A percentile compares a stretch with the other conserved stretches of the same genome.
These are phyloP conservation scores for Schrankia costaestrigalis DNA, from an alignment of 2,888 invertebrate genomes.

Conservation along the genomic window DNA sequence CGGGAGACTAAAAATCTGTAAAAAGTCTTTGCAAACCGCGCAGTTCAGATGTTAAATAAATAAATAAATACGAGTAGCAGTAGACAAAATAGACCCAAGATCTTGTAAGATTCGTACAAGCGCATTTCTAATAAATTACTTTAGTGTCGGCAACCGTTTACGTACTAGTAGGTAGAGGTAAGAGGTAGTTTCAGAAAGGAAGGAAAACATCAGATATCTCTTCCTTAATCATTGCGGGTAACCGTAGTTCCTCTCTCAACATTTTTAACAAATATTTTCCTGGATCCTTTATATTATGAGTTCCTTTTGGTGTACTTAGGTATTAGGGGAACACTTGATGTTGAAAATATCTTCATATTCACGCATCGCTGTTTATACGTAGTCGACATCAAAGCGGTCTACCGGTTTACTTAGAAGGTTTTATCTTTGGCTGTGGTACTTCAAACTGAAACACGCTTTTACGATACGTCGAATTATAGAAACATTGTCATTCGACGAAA, in stretches of 20 bases:
- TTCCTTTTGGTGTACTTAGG: conserved; percentile 40
- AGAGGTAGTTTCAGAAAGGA: conserved; percentile 33
- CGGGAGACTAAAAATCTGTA: no score
- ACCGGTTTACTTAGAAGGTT: conserved; percentile 27
- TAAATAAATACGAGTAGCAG: no score
- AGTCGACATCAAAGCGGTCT: conserved; percentile 30
- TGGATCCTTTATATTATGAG: conserved; percentile 48
- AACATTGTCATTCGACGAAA: no score
- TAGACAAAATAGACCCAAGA: no score
- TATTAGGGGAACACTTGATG: conserved; percentile 39
- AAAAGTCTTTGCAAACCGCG: no score
- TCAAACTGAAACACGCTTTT: no score
- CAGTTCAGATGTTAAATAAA: no score
- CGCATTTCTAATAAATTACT: no score
- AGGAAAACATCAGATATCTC: conserved; percentile 58
- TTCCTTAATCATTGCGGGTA: conserved; percentile 53
- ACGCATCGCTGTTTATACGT: conserved; percentile 34
- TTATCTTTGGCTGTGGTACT: conserved; percentile 28
- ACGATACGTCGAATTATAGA: no score
- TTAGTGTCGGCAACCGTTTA: conserved; percentile 26
- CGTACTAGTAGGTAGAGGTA: conserved; percentile 28
- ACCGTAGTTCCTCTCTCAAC: conserved; percentile 39
- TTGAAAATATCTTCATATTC: conserved; percentile 36
- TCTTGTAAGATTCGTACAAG: no score
- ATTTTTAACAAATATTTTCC: conserved; percentile 54